Evolutionary conservation across 2,113 vertebrate species (phyloP), one percentile per base, ranked within the genome.

Genomic region (Notothenia rossii): DNA sequence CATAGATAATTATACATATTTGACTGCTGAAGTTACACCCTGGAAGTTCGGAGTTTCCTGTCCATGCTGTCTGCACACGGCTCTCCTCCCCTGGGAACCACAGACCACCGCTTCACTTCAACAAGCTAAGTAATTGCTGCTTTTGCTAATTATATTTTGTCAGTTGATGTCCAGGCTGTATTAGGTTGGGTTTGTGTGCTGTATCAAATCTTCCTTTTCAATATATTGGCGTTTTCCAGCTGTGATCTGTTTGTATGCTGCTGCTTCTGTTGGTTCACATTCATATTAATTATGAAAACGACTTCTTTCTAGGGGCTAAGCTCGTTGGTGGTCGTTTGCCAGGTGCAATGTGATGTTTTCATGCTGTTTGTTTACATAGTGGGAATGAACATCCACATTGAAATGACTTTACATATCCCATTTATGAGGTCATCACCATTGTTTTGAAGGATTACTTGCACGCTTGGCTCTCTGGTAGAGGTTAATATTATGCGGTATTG

Each of bases 211-310:
- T 48, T 46, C 48, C 40, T 64, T 59, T 10, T 72, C 51, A 61
- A 60, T 40, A 74, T 58, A 10, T 45, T 2, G 17, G 17, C 49
- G 49, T 73, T 51, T 46, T 45, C 66, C 50, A 55, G 51, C 66
- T n/a, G 51, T 22, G 10, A 0, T 72, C 33, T 78, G 43, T 72
- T 66, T 80, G 65, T 29, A 54, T 46, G 59, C 72, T 59, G 82
- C 70, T 77, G 70, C 71, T 75, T 48, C 63, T 54, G 59, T 77
- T 45, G 67, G 64, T 84, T 87, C 79, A 66, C 53, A 10, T 78
- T 75, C 49, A 69, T 66, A 73, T 77, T 79, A 71, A 77, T 86
- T 63, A 73, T 54, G 40, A 22, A 76, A 53, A 63, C 40, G 43
- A 50, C 7, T 53, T 0, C n/a, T 68, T 75, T 62, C 60, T 46